Base-by-base conservation (phyloP, 2,888 invertebrate genomes). In the Oligia latruncula region DNA sequence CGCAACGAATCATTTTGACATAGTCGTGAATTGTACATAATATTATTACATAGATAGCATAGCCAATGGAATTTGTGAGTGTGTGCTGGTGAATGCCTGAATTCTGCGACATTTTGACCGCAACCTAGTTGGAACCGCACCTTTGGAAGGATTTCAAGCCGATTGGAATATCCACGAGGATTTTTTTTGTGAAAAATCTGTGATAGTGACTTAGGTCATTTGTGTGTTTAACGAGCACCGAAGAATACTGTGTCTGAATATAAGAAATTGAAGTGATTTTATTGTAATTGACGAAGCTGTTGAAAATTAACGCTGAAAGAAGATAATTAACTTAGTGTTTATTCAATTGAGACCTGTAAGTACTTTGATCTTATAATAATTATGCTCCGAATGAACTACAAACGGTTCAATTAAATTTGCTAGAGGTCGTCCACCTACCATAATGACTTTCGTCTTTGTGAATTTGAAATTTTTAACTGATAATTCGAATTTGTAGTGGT, bases 1-100 rank as follows among this genome's bases (percentile, higher is more conserved):
- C 89, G 91, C 91, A 92, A 92, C 92, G 83, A 87, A 90, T 87
- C 90, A 92, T 91, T 92, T 93, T 91, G 92, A 92, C 90, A 92
- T 90, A 93, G 89, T 93, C 94, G 95, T 95, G 93, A 91, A 92
- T 85, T 84, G 77, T 87, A 85, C 83, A 82, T 84, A 82, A 79
- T 81, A 81, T 80, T 82, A 92, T 91, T 92, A 91, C 91, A 91
- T 90, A 93, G 88, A 84, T 84, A 83, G 72, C 93, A 90, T 92
- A 93, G 93, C 92, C 94, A 88, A 92, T 94, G 87, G 92, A 93
- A 92, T 93, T 89, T 93, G 94, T 93, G 93, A 91, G 93, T 94
- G 94, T 92, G 94, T 93, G 90, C 92, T 83, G 93, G 94, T 94
- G 93, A 93, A 93, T 92, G 91, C 90, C 90, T 93, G 90, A 90